A percentile compares a stretch with the other conserved stretches of the same genome.
phyloP scores from a whole-genome alignment of 2,113 vertebrate species.

The Pseudopodoces humilis region DNA sequence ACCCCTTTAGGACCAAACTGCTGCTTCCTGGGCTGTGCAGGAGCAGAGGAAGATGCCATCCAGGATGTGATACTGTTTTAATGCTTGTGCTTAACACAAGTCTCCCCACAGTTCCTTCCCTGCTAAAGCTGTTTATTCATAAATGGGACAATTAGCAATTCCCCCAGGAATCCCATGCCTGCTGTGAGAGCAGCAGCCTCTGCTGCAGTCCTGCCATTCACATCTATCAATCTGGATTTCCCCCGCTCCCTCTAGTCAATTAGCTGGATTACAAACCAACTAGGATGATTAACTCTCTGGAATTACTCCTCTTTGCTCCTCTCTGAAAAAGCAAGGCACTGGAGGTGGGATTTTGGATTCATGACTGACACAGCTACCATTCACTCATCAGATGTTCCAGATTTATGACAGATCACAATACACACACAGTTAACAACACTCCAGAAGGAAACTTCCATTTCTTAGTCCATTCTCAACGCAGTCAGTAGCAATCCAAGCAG shows the following conservation, averaged over 20 bases:
- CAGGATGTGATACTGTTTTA: not conserved
- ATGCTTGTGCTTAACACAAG: not conserved
- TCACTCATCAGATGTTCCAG: not conserved
- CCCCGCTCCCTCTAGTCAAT: not conserved
- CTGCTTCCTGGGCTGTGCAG: not conserved
- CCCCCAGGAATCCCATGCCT: not conserved
- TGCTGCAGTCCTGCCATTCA: not conserved
- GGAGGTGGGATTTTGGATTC: not conserved
- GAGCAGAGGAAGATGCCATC: not conserved
- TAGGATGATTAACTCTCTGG: not conserved
- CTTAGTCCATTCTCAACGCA: not conserved
- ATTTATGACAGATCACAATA: not conserved
- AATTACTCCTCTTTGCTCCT: not conserved
- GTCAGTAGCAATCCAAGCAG: not conserved
- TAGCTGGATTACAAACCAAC: not conserved
- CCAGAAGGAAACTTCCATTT: not conserved
- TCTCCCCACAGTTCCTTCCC: not conserved
- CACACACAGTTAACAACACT: not conserved
- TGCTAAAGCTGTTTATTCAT: not conserved
- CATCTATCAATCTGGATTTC: not conserved
- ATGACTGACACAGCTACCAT: not conserved
- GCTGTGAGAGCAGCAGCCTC: not conserved
- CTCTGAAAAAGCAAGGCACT: not conserved
- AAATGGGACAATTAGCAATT: not conserved
- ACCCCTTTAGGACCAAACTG: not conserved